Evolutionary conservation across 2,888 invertebrate species (phyloP), one percentile per base, ranked within the genome.

Genomic region (Gortyna flavago): DNA sequence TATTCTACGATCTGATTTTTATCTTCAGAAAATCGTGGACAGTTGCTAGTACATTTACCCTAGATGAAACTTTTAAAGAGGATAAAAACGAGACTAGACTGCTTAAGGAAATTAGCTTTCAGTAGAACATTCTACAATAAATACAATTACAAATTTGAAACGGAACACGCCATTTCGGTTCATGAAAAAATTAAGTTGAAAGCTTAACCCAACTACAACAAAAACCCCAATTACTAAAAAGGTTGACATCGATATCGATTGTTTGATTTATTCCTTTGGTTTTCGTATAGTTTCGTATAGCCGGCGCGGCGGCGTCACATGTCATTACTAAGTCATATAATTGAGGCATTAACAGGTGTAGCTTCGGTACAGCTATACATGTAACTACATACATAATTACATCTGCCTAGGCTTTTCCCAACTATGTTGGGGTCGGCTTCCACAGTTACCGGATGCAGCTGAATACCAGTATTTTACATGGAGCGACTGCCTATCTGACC

Each of bases 91-190:
- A 62, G 54, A 78, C 62, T 83, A 65, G n/a, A 25, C 18, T 64
- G 59, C 29, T 29, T 9, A n/a, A 79, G 35, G 16, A 67, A 83
- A 71, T 83, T n/a, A 67, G 51, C 8, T 83, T 83, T 68, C 32
- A 25, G 29, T n/a, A 41, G 5, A 13, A 51, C n/a, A n/a, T 41
- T 18, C n/a, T 25, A 77, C 29, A 59, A 59, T 57, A 68, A 38
- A 48, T 64, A 65, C 35, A 51, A 11, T 75, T 61, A 35, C 32
- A 35, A 76, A 66, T 66, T 76, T 44, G 35, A 35, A 66, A 54
- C 4, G 13, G 11, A 51, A 66, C 77, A 79, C 51, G 76, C 59
- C 7, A 77, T 75, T 65, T 21, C 16, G n/a, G n/a, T 59, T n/a
- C n/a, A 44, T 32, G 35, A 44, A 77, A 77, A 62, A 35, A 35